phyloP scores from a whole-genome alignment of 2,888 invertebrate species.

The Xestia sexstrigata region DNA sequence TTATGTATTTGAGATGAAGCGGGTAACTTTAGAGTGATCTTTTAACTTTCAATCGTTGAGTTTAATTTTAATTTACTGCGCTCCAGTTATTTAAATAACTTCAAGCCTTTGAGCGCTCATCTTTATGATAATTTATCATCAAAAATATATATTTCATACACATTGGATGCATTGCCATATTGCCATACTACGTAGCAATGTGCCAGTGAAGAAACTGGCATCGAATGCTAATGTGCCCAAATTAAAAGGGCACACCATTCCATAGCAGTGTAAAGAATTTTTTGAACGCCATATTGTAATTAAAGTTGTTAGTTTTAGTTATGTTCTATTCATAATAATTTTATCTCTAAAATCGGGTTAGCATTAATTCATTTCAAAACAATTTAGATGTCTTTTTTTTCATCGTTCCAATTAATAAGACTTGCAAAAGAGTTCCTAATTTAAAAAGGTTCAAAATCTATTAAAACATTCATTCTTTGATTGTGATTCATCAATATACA shows the following conservation, averaged over 20 bases:
- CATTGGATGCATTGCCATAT: background rate
- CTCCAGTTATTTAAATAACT: constrained; percentile 4
- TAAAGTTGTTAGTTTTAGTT: background rate
- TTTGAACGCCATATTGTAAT: background rate
- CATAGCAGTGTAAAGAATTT: background rate
- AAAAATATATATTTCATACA: background rate
- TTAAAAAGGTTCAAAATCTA: constrained; percentile 40
- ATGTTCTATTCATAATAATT: background rate
- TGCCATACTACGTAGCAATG: background rate
- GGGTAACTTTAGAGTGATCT: constrained; percentile 47
- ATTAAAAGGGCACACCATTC: background rate
- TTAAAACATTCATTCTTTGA: constrained; percentile 46
- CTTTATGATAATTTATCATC: background rate
- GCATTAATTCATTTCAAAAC: background rate
- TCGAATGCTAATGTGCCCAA: too few species aligned
- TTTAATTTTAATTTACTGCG: constrained; percentile 42
- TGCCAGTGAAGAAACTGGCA: background rate
- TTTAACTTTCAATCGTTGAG: constrained; percentile 52
- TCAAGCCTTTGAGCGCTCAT: constrained; percentile 3
- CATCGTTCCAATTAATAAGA: constrained; percentile 3
- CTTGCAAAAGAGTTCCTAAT: constrained; percentile 21
- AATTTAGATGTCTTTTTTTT: background rate
- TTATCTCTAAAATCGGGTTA: background rate
- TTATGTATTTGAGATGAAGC: constrained; percentile 44
- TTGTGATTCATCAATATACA: constrained; percentile 53